Percentiles rank a stretch among this genome's conserved stretches.
Conservation (phyloP, 2,888 invertebrate genomes). For the Pollenia griseotomentosa region DNA sequence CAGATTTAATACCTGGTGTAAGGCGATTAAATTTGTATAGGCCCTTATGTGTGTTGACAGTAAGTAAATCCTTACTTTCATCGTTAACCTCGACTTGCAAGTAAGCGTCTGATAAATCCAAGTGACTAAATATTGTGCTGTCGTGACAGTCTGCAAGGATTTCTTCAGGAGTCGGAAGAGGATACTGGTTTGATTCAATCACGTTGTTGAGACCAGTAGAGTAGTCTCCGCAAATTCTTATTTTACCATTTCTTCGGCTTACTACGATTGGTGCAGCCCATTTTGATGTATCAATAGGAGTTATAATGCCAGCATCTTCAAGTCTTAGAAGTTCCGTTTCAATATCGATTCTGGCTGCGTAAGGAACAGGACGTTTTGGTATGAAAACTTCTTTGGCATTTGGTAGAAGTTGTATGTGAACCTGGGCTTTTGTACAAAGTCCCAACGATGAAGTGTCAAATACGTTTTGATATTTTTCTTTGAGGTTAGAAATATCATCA, state of each 20-base stretch:
- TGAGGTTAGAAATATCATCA: conserved; percentile 4
- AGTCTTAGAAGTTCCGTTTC: conserved; percentile 41
- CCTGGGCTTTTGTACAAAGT: conserved; percentile 25
- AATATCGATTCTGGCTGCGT: conserved; percentile 61
- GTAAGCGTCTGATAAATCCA: conserved; percentile 74
- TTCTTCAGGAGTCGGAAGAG: conserved; percentile 40
- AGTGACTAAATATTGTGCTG: conserved; percentile 33
- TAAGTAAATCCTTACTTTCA: conserved; percentile 51
- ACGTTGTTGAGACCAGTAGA: conserved; percentile 72
- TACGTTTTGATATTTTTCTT: conserved; percentile 2
- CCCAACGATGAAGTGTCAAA: conserved; percentile 23
- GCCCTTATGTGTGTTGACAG: conserved; percentile 69
- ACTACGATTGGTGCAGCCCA: conserved; percentile 72
- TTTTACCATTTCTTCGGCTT: conserved; percentile 61
- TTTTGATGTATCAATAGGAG: conserved; percentile 69
- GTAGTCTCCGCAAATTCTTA: conserved; percentile 74
- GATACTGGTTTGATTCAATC: conserved; percentile 73
- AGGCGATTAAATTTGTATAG: conserved; percentile 67
- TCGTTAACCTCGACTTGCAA: conserved; percentile 70
- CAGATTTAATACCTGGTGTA: conserved; percentile 72
- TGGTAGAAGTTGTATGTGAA: conserved; percentile 33
- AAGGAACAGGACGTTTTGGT: conserved; percentile 73
- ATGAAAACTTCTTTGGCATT: conserved; percentile 22
- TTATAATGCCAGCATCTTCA: background rate
- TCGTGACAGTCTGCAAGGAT: conserved; percentile 17